Base-by-base conservation (phyloP, 2,797 vertebrate genomes). In the Adrianichthys oophorus region DNA sequence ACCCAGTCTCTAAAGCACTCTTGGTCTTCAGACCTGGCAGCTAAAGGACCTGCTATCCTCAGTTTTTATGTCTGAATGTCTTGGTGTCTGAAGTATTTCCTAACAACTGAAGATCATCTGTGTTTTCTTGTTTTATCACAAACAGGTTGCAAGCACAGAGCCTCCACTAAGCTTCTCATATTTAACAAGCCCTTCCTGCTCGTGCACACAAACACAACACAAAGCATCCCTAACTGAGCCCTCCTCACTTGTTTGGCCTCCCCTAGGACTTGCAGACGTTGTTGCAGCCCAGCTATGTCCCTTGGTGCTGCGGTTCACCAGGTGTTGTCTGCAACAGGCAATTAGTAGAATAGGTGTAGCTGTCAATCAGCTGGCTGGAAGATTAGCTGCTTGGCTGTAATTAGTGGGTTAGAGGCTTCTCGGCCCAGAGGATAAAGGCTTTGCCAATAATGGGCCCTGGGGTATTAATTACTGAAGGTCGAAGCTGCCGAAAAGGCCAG, bases 401-500 rank as follows among this genome's bases (percentile, higher is more conserved):
- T 93, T 93, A 93, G 90, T 87, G 90, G 91, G 90, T 92, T 90
- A 89, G 92, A 90, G 91, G 89, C 90, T 90, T 68, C 87, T 83
- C 68, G 90, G 90, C 90, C 92, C 91, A 88, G 80, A 91, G 92
- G 92, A 92, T 92, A 91, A 92, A 91, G 90, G 91, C 91, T 92
- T 90, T 92, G 92, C 92, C 91, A 93, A 92, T 92, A 92, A 91
- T 90, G 91, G 90, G 82, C 92, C 90, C 92, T 80, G 80, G 92
- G 91, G 92, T 92, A 91, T 93, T 93, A 93, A 93, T 93, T 93
- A 93, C 91, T 92, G 92, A 93, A 93, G 92, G 92, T 93, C 91
- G 92, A 90, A 90, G 86, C 91, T 78, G 88, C 87, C 74, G 92
- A 91, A 92, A 92, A 92, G 91, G 91, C 90, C 91, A 83, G 89